Conservation (phyloP, 2,797 vertebrate genomes). For the Tokudaia muenninki region DNA sequence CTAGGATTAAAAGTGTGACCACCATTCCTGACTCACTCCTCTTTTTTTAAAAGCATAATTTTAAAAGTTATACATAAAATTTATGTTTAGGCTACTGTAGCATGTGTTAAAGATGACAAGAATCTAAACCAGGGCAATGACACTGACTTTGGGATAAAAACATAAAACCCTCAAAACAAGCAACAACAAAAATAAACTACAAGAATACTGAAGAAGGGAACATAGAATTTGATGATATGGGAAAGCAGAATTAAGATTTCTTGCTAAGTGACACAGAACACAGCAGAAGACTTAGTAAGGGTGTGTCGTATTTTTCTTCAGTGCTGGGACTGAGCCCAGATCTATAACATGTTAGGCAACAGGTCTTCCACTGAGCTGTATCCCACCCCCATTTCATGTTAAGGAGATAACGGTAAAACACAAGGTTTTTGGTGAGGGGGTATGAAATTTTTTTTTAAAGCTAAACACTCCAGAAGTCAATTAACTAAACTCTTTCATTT, state of each 20-base stretch:
- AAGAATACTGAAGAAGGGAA: slow-evolving; percentile 30
- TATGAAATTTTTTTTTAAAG: not conserved
- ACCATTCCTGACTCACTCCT: not conserved
- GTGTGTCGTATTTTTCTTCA: not conserved
- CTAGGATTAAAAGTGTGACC: not conserved
- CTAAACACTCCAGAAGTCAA: slow-evolving; percentile 4
- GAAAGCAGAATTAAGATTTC: not conserved
- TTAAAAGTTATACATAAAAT: slow-evolving; percentile 50
- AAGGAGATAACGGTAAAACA: slow-evolving; percentile 51
- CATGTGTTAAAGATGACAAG: slow-evolving; percentile 14
- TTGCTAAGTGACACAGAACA: not conserved
- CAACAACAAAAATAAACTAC: not conserved
- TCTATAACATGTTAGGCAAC: not conserved
- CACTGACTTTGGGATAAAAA: not conserved
- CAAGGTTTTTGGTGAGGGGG: not conserved
- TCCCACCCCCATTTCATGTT: not conserved
- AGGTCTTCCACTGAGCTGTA: not conserved
- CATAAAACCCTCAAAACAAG: not conserved
- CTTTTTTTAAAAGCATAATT: not conserved
- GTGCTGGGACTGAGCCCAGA: not conserved
- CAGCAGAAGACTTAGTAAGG: not conserved
- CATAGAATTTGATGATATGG: not conserved
- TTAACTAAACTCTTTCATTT: slow-evolving; percentile 40
- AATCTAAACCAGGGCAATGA: not conserved
- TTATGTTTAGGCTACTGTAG: not conserved